phyloP scores from a whole-genome alignment of 2,888 invertebrate species.

The Schrankia costaestrigalis region DNA sequence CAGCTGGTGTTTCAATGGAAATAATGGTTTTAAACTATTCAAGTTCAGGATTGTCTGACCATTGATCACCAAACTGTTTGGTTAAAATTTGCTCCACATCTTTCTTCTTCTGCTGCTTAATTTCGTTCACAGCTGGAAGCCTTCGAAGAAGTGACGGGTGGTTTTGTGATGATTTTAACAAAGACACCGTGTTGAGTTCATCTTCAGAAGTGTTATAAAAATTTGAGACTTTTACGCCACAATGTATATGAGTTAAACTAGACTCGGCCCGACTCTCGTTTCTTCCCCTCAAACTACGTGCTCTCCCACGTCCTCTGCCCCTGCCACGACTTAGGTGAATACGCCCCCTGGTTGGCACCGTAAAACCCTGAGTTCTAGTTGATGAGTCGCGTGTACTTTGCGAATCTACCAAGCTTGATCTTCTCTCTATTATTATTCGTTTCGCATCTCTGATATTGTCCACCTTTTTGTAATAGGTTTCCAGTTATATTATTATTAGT shows the following conservation, averaged over 20 bases:
- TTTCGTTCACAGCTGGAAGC: conserved; percentile 12
- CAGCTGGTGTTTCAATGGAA: too few relatives aligned
- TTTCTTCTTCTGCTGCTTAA: conserved; percentile 13
- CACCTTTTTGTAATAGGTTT: too few relatives aligned
- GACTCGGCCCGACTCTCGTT: neutral
- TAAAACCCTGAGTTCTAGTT: too few relatives aligned
- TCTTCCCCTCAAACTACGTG: neutral
- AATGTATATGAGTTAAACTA: neutral
- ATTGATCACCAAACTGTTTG: conserved; percentile 7
- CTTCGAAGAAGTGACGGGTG: conserved; percentile 7
- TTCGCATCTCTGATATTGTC: too few relatives aligned
- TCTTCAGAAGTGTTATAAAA: neutral
- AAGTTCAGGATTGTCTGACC: too few relatives aligned
- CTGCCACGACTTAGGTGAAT: neutral
- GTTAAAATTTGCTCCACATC: conserved; percentile 7
- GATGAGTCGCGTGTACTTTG: neutral
- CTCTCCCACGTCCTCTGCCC: neutral
- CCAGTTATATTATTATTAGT: too few relatives aligned
- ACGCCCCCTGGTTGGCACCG: neutral
- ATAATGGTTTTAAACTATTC: too few relatives aligned
- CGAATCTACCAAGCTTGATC: neutral
- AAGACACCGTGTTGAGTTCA: neutral
- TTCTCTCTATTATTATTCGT: too few relatives aligned
- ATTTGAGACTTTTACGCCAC: neutral
- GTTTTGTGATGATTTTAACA: conserved; percentile 1